Evolutionary conservation across 2,797 vertebrate genomes (phyloP).

Genomic region (Scyliorhinus canicula): DNA sequence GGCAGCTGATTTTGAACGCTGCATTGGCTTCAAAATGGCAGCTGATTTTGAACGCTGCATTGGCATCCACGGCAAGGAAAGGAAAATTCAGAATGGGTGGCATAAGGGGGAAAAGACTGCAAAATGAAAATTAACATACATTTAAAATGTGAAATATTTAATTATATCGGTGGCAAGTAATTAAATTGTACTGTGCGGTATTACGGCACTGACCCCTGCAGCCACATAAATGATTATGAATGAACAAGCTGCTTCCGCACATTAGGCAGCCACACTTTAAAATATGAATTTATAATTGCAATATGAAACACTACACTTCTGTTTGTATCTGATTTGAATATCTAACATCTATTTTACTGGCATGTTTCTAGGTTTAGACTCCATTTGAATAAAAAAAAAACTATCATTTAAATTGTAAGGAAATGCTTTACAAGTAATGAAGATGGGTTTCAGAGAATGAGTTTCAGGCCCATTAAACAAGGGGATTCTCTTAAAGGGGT

Average conservation of each 20-base stretch:
- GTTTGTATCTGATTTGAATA: not conserved
- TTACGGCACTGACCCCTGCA: not conserved
- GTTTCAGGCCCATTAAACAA: not conserved
- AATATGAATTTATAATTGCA: not conserved
- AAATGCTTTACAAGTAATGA: not conserved
- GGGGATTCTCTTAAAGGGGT: not conserved
- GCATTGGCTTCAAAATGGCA: not conserved
- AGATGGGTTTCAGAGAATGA: not conserved
- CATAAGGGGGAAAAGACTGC: too few species aligned
- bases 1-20: not conserved
- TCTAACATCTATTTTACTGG: too few species aligned
- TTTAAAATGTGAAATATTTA: not conserved
- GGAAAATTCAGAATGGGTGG: not conserved
- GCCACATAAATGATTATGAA: not conserved
- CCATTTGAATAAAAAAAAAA: not conserved
- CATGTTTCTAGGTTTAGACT: not conserved
- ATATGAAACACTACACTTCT: too few species aligned
- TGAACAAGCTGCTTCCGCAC: not conserved
- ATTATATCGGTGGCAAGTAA: not conserved
- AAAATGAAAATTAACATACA: not conserved
- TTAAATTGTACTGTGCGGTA: not conserved
- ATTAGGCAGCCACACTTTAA: not conserved
- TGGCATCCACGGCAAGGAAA: not conserved
- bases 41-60: not conserved
- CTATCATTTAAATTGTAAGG: not conserved